Evolutionary conservation across 2,113 vertebrate genomes (phyloP).

Genomic region (Melanerpes formicivorus): DNA sequence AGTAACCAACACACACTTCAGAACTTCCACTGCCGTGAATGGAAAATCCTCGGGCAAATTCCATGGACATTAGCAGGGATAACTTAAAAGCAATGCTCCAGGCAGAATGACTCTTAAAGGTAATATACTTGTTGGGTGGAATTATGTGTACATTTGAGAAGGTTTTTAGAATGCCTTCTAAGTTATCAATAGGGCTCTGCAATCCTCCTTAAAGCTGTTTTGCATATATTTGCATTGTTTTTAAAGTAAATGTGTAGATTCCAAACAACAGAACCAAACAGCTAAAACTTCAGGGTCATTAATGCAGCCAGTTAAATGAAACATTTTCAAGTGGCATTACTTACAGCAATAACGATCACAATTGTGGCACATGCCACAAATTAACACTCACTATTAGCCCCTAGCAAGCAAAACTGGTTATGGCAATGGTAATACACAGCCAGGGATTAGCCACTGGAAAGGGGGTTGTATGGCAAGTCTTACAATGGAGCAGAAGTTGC

Average conservation of each 20-base stretch:
- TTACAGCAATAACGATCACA: conserved; percentile 13
- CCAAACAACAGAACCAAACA: background rate
- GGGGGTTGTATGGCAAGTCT: background rate
- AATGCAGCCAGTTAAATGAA: background rate
- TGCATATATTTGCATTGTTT: background rate
- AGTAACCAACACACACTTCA: rapidly evolving
- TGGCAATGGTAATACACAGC: background rate
- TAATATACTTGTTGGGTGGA: background rate
- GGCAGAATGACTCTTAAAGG: background rate
- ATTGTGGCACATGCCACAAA: background rate
- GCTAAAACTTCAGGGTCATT: background rate
- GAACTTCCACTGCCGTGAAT: conserved; percentile 7
- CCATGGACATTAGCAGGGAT: background rate
- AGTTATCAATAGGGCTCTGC: background rate
- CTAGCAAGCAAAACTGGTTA: background rate
- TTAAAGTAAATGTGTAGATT: background rate
- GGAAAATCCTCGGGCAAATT: conserved; percentile 20
- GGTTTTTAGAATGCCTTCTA: background rate
- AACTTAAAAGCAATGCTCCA: background rate
- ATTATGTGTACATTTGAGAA: background rate
- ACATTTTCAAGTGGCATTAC: conserved; percentile 10
- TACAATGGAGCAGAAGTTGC: background rate
- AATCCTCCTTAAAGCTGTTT: background rate
- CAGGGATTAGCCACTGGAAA: background rate
- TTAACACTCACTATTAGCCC: background rate